phyloP scores from a whole-genome alignment of 37 sponge, comb jelly and placozoan genomes.

The Corticium candelabrum region DNA sequence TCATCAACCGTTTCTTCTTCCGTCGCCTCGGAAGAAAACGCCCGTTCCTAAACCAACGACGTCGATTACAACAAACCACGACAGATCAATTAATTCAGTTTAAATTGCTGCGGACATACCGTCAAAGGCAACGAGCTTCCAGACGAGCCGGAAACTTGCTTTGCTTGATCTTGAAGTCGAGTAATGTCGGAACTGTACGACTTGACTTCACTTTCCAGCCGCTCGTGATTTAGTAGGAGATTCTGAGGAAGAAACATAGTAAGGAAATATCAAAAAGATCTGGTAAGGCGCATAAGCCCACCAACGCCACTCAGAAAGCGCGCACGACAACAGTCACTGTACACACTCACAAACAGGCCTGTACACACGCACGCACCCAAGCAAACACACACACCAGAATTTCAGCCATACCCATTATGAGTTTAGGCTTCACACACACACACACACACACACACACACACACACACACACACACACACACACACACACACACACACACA shows the following conservation, averaged over 20 bases:
- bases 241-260: conserved; percentile 18
- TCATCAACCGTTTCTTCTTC: conserved; percentile 44
- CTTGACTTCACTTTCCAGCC: conserved; percentile 52
- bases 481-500: conserved; percentile 5
- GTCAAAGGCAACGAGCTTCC: background rate
- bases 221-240: conserved; percentile 69
- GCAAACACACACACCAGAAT: background rate
- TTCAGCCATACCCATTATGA: background rate
- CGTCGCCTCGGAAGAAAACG: background rate
- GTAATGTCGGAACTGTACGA: conserved; percentile 68
- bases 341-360: background rate
- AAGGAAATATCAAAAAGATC: too few species aligned
- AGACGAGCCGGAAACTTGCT: background rate
- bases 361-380: background rate
- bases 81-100: too few species aligned
- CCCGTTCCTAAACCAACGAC: too few species aligned
- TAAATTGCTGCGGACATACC: too few species aligned
- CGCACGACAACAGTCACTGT: too few species aligned
- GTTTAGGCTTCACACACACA: background rate
- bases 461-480: conserved; percentile 5
- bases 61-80: too few species aligned
- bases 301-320: too few species aligned
- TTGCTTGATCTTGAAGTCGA: conserved; percentile 36
- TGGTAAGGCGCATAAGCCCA: too few species aligned
- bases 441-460: conserved; percentile 5